These are phyloP conservation scores for Pantala flavescens DNA, from an alignment of 1,140 invertebrate genomes.

Conservation along the genomic window DNA sequence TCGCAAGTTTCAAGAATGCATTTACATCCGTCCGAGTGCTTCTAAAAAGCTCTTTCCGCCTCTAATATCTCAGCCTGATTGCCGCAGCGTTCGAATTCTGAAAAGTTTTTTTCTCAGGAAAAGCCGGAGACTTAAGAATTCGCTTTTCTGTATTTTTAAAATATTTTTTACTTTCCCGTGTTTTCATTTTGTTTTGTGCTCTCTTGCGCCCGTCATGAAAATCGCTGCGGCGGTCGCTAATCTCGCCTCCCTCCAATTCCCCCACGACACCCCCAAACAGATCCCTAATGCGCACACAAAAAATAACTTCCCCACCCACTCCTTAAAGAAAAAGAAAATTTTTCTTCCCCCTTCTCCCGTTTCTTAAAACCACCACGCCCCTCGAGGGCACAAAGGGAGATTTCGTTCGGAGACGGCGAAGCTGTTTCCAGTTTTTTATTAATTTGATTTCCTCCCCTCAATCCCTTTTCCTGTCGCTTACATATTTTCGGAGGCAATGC, in stretches of 20 bases:
- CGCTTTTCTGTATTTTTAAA: background rate
- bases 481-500: no score
- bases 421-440: background rate
- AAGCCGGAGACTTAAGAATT: background rate
- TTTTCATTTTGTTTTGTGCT: conserved; percentile 10
- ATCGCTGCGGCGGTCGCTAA: conserved; percentile 5
- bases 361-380: background rate
- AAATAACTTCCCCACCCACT: background rate
- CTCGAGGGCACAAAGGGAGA: background rate
- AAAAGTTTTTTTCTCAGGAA: background rate
- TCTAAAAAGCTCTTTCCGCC: background rate
- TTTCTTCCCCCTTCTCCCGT: background rate
- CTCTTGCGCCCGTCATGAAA: background rate
- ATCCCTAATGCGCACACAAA: background rate
- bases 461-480: background rate
- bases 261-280: background rate
- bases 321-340: background rate
- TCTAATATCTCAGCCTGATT: background rate
- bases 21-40: background rate
- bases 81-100: background rate
- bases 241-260: background rate
- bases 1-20: conserved; percentile 6
- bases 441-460: background rate
- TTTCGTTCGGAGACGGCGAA: background rate
- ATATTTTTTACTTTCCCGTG: background rate